These are phyloP conservation scores for Eumaeus atala DNA, from an alignment of 1,140 invertebrate genomes.

Conservation along the genomic window DNA sequence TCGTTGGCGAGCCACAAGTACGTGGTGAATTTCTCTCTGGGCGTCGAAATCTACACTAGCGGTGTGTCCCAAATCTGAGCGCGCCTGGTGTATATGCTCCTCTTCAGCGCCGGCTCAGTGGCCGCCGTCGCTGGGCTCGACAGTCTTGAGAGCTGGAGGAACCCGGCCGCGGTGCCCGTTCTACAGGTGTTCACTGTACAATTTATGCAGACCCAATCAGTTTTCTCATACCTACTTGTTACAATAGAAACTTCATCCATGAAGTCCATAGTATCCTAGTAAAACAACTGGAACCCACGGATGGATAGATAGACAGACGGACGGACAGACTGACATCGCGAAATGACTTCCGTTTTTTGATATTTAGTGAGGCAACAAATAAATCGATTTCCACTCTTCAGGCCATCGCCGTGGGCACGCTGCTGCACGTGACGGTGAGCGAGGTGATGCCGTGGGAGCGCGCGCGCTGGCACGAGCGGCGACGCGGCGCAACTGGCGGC, in stretches of 20 bases:
- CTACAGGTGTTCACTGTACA: slow-evolving; percentile 73
- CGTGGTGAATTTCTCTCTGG: slow-evolving; percentile 86
- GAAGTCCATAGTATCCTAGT: too few species aligned
- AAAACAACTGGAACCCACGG: too few species aligned
- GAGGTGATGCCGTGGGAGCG: slow-evolving; percentile 91
- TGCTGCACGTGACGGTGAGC: slow-evolving; percentile 94
- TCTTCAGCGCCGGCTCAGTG: slow-evolving; percentile 81
- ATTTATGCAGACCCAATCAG: background rate
- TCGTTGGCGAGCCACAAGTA: slow-evolving; percentile 86
- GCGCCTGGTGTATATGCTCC: slow-evolving; percentile 76
- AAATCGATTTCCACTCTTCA: slow-evolving; percentile 55
- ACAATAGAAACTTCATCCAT: too few species aligned
- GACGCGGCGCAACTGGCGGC: slow-evolving; percentile 64
- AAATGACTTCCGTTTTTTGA: too few species aligned
- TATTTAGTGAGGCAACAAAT: too few species aligned
- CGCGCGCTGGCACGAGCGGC: slow-evolving; percentile 77
- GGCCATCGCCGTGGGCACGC: slow-evolving; percentile 90
- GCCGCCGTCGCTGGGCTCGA: slow-evolving; percentile 79
- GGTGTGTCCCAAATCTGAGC: slow-evolving; percentile 55
- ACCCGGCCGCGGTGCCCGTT: slow-evolving; percentile 72
- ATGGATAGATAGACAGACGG: too few species aligned
- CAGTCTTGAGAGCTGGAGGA: slow-evolving; percentile 55
- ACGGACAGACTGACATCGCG: too few species aligned
- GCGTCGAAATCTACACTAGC: slow-evolving; percentile 78
- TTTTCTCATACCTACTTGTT: background rate